Conservation (phyloP, 1,140 invertebrate species). For the Trichoplusia ni region DNA sequence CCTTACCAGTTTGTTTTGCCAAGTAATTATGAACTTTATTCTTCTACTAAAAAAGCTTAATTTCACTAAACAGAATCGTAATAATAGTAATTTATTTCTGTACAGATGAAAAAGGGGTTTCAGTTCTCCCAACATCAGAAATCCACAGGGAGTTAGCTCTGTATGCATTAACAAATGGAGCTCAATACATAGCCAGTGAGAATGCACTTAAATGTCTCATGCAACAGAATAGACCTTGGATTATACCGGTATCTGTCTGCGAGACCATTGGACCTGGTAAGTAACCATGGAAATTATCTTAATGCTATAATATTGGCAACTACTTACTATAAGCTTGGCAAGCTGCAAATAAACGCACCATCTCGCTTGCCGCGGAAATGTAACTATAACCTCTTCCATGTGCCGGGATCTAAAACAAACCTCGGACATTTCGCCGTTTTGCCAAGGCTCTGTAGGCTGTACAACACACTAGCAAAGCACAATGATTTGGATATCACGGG, state of each 20-base stretch:
- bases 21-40: conserved; percentile 49
- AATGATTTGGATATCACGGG: no score
- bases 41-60: background rate
- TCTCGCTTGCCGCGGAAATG: no score
- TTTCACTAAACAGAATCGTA: background rate
- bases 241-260: conserved; percentile 52
- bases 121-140: conserved; percentile 53
- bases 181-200: conserved; percentile 49
- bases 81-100: background rate
- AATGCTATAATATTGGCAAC: no score
- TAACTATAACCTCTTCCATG: no score
- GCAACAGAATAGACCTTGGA: conserved; percentile 48
- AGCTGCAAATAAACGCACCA: no score
- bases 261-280: conserved; percentile 45
- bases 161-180: conserved; percentile 48
- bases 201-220: conserved; percentile 52
- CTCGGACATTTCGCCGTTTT: no score
- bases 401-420: no score
- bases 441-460: no score
- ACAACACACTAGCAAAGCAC: no score
- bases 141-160: conserved; percentile 55
- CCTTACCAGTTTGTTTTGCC: conserved; percentile 63
- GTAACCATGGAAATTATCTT: background rate
- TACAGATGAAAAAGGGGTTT: conserved; percentile 47
- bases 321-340: no score